Evolutionary conservation across 2,888 invertebrate species (phyloP).

Genomic region (Liposcelis brunnea): DNA sequence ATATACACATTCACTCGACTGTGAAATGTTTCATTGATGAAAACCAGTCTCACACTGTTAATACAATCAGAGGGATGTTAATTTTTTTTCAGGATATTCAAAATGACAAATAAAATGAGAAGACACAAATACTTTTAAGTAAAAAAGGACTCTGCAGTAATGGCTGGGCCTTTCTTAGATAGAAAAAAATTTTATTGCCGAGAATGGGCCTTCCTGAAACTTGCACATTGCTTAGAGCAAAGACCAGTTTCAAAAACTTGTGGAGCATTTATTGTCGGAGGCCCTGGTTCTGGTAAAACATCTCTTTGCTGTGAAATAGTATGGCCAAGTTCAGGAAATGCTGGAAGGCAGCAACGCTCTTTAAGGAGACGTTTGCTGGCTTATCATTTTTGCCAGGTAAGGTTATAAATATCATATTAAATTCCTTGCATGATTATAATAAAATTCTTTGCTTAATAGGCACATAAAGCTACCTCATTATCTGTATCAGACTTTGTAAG

Average conservation of each 20-base stretch:
- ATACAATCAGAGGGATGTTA: too few relatives aligned
- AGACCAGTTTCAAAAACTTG: constrained; percentile 68
- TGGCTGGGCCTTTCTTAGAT: too few relatives aligned
- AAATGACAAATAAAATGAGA: too few relatives aligned
- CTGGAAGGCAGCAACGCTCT: constrained; percentile 49
- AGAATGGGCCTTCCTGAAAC: constrained; percentile 92
- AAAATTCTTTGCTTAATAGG: constrained; percentile 24
- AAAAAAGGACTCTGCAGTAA: too few relatives aligned
- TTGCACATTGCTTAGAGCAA: constrained; percentile 81
- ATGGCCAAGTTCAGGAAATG: constrained; percentile 47
- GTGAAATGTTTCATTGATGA: too few relatives aligned
- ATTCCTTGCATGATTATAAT: too few relatives aligned
- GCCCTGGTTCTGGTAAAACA: constrained; percentile 89
- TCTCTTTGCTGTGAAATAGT: constrained; percentile 69
- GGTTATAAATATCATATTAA: too few relatives aligned
- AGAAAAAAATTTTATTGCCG: constrained; percentile 65
- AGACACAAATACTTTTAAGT: too few relatives aligned
- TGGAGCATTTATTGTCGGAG: constrained; percentile 71
- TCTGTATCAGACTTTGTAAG: constrained; percentile 73
- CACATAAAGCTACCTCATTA: constrained; percentile 68
- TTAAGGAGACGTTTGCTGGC: constrained; percentile 66
- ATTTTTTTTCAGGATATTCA: too few relatives aligned
- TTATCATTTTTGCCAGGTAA: constrained; percentile 60
- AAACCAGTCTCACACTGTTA: too few relatives aligned
- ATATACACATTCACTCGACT: too few relatives aligned